Evolutionary conservation across 2,113 vertebrate species (phyloP), one percentile per base, ranked within the genome.

Genomic region (Telmatochromis sp.): DNA sequence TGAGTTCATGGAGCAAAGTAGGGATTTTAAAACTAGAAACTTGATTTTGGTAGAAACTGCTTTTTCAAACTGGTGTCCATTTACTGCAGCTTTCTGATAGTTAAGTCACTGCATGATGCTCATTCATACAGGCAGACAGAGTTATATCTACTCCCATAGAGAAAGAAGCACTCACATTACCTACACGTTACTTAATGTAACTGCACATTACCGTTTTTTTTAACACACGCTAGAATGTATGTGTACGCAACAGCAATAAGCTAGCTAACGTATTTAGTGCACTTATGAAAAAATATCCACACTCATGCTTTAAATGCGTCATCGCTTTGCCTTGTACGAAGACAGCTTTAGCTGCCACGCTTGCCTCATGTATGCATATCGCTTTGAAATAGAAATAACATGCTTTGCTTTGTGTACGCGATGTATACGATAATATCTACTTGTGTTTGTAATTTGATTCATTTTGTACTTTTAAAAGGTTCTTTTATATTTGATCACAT

Each of bases 221-320:
- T 40, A 80, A 73, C 55, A 83, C 87, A 71, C 57, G 86, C 85
- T 90, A 83, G 80, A 83, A 63, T 93, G 81, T 89, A 90, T 95
- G 88, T 91, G 75, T 86, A 86, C 7, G 87, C 82, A 91, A 53
- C 28, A 91, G 91, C 84, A 93, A 94, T 89, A 92, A 91, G 55
- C 5, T n/a, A 87, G 89, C 79, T 87, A 86, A 90, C 45, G 55
- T 86, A 87, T 91, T 93, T 81, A 81, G 9, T 82, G 89, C 91
- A 91, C 90, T 83, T 14, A 81, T 85, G 4, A 82, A 84, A 53
- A 55, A 85, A 75, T 50, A 83, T 68, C 55, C 31, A 83, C 12
- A 33, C 80, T 75, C 85, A 84, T 12, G 92, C 91, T 94, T 90
- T 89, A 89, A 75, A 91, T 86, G 73, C 91, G 9, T 90, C 83